A percentile compares a stretch with the other conserved stretches of the same genome.
Conservation (phyloP, 1,140 invertebrate species). For the Hycleus phaleratus region DNA sequence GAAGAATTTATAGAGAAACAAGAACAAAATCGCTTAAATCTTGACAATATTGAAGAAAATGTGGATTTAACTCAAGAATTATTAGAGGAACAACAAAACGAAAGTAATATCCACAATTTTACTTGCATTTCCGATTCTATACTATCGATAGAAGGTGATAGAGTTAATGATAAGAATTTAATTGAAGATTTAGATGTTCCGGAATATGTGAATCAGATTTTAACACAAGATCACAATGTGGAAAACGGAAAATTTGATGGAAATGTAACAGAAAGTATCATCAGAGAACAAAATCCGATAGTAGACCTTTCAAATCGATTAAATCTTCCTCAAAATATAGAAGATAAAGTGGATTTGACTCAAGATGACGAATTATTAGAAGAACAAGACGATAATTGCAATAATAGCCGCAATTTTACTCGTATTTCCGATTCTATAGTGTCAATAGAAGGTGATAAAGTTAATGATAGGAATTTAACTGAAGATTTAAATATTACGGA, state of each 20-base stretch:
- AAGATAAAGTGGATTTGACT: too few relatives aligned
- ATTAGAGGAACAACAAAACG: too few relatives aligned
- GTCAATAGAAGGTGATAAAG: not conserved
- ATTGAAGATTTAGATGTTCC: slow-evolving; percentile 16
- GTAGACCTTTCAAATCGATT: too few relatives aligned
- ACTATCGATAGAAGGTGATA: too few relatives aligned
- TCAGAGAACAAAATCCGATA: not conserved
- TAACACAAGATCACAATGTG: not conserved
- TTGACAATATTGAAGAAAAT: not conserved
- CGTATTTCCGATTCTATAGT: not conserved
- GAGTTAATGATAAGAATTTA: not conserved
- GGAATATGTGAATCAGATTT: slow-evolving; percentile 18
- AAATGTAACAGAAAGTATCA: slow-evolving; percentile 19
- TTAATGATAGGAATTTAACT: not conserved
- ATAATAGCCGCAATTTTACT: too few relatives aligned
- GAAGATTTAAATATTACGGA: slow-evolving; percentile 21
- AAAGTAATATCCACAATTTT: too few relatives aligned
- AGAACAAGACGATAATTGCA: not conserved
- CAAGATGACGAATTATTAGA: not conserved
- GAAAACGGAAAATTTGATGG: not conserved
- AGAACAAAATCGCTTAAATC: not conserved
- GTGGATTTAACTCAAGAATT: not conserved
- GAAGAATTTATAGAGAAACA: not conserved
- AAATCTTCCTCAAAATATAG: too few relatives aligned
- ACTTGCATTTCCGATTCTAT: too few relatives aligned